Evolutionary conservation across 2,888 invertebrate genomes (phyloP).

Genomic region (Limnephilus rhombicus): DNA sequence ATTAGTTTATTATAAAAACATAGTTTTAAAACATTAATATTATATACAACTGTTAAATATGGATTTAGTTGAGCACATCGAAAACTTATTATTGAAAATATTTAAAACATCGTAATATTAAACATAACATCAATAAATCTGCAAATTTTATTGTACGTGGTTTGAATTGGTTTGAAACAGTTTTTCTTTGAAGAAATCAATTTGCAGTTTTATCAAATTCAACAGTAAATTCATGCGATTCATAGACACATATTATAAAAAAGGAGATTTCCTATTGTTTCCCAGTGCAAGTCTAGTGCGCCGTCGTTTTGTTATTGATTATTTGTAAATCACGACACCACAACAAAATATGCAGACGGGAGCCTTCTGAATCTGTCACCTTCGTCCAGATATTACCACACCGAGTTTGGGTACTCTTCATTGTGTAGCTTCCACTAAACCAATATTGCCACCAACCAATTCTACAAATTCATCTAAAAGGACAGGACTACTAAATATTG

Average conservation of each 20-base stretch:
- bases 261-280: slow-evolving; percentile 5
- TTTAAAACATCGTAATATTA: not conserved
- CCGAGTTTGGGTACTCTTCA: slow-evolving; percentile 51
- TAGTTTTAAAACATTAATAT: not conserved
- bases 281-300: slow-evolving; percentile 47
- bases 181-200: not conserved
- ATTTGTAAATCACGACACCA: slow-evolving; percentile 52
- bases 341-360: slow-evolving; percentile 35
- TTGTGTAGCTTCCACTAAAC: slow-evolving; percentile 17
- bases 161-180: not conserved
- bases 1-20: not conserved
- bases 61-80: slow-evolving; percentile 18
- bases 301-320: slow-evolving; percentile 37
- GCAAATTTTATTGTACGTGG: not conserved
- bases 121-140: not conserved
- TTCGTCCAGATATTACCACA: not conserved
- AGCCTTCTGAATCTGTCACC: not conserved
- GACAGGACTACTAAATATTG: not conserved
- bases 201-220: slow-evolving; percentile 30
- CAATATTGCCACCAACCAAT: not conserved
- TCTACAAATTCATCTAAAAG: not conserved
- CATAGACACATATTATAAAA: not conserved
- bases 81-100: slow-evolving; percentile 4
- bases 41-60: not conserved
- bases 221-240: slow-evolving; percentile 35